Conservation (phyloP, 2,113 vertebrate genomes). For the Athene noctua region DNA sequence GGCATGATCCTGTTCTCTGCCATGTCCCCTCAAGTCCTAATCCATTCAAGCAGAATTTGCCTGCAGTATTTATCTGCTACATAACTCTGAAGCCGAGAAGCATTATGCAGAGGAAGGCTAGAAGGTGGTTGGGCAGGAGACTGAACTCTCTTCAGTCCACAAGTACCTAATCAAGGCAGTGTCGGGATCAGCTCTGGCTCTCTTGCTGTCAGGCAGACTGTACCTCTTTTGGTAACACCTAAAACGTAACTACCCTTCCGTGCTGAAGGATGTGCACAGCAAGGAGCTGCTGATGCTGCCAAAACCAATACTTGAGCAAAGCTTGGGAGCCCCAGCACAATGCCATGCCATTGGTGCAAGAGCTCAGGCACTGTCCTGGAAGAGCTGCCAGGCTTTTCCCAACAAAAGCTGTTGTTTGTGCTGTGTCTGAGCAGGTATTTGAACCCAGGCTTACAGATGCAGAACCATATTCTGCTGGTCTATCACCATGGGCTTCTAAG, state of each 20-base stretch:
- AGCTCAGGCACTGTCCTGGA: not conserved
- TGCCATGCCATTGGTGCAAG: not conserved
- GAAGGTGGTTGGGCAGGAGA: not conserved
- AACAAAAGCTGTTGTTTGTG: not conserved
- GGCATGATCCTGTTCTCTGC: not conserved
- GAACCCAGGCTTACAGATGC: not conserved
- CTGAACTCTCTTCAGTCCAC: not conserved
- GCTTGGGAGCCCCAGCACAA: not conserved
- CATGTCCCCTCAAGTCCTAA: not conserved
- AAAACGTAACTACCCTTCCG: not conserved
- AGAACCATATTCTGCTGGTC: not conserved
- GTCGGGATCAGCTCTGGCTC: not conserved
- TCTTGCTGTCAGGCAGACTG: accelerated
- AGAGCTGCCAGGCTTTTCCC: not conserved
- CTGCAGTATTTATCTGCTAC: not conserved
- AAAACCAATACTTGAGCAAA: not conserved
- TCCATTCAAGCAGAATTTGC: not conserved
- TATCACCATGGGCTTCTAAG: not conserved
- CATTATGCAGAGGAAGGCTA: not conserved
- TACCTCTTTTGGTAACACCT: not conserved
- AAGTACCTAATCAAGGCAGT: not conserved
- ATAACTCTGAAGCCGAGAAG: not conserved
- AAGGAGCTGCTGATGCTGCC: not conserved
- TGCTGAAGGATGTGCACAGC: not conserved
- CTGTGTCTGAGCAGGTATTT: not conserved